Percentiles rank a stretch among this genome's conserved stretches.
Evolutionary conservation across 2,113 vertebrate genomes (phyloP).

Genomic region (Zosterops borbonicus): DNA sequence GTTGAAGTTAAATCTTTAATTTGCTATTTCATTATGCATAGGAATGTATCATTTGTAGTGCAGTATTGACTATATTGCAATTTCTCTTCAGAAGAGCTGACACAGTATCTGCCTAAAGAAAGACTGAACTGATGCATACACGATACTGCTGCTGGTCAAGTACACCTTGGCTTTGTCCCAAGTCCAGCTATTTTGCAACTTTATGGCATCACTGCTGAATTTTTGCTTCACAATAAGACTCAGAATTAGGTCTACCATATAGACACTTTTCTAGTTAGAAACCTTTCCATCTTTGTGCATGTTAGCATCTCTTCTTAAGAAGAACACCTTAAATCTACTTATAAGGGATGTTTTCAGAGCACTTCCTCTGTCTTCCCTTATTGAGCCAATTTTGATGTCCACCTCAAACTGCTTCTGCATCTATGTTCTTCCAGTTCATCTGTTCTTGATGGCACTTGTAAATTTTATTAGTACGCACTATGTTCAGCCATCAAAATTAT

Average conservation of each 20-base stretch:
- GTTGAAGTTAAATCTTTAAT: background rate
- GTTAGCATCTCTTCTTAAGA: background rate
- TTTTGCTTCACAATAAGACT: background rate
- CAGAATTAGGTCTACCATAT: background rate
- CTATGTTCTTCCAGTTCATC: background rate
- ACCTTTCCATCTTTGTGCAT: background rate
- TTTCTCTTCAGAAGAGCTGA: background rate
- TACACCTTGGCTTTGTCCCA: fast-evolving
- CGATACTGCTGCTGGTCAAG: fast-evolving
- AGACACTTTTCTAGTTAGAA: background rate
- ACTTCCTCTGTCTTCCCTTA: background rate
- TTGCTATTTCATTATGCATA: background rate
- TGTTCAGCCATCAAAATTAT: background rate
- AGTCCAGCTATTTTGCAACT: background rate
- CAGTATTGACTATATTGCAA: background rate
- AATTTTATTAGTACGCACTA: background rate
- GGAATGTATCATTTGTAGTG: background rate
- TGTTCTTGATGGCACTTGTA: fast-evolving
- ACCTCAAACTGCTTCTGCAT: fast-evolving
- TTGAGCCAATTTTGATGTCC: background rate
- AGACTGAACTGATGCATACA: background rate
- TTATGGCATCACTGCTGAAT: background rate
- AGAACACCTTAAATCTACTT: background rate
- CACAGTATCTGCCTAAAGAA: background rate
- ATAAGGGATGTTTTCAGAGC: background rate